Percentiles rank a stretch among this genome's conserved stretches.
Evolutionary conservation across 2,888 invertebrate species (phyloP).

Genomic region (Rutpela maculata): DNA sequence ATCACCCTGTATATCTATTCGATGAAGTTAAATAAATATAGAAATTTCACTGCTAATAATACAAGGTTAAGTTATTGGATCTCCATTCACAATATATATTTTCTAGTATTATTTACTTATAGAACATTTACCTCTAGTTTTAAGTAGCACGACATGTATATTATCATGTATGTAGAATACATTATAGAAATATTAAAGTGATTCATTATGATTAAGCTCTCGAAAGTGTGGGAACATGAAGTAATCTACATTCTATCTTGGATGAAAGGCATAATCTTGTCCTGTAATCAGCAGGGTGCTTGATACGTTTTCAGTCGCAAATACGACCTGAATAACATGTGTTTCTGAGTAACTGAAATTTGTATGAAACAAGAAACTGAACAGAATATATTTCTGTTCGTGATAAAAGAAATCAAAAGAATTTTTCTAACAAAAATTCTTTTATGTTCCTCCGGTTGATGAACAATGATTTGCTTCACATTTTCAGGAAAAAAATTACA

Average conservation of each 20-base stretch:
- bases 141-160: background rate
- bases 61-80: too few relatives aligned
- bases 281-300: background rate
- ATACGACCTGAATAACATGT: slow-evolving; percentile 2
- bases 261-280: slow-evolving; percentile 7
- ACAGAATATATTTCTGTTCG: background rate
- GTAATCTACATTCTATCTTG: slow-evolving; percentile 1
- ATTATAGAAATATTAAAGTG: background rate
- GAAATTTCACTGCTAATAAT: too few relatives aligned
- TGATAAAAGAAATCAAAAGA: too few relatives aligned
- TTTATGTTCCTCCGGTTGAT: too few relatives aligned
- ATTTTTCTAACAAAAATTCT: too few relatives aligned
- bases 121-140: background rate
- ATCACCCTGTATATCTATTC: too few relatives aligned
- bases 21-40: too few relatives aligned
- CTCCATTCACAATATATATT: background rate
- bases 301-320: background rate
- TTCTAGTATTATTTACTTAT: background rate
- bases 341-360: background rate
- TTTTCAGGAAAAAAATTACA: too few relatives aligned
- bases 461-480: too few relatives aligned
- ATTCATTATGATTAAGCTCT: slow-evolving; percentile 7
- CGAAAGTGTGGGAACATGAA: slow-evolving; percentile 1
- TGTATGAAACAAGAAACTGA: background rate
- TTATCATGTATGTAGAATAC: background rate